Conservation (phyloP, 2,888 invertebrate genomes). For the Cantharis rufa region DNA sequence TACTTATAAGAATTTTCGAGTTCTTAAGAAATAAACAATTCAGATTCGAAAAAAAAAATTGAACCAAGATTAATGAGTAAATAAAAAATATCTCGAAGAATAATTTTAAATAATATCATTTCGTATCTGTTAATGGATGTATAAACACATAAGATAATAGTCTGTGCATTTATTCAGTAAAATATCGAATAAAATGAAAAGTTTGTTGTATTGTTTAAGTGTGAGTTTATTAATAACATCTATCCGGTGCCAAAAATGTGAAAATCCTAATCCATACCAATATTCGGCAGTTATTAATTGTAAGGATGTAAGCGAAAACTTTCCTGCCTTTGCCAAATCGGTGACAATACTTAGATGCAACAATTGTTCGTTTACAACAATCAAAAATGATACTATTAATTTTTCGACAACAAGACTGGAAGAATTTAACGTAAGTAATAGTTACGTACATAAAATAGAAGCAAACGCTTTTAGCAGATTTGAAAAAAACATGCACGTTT, state of each 20-base stretch:
- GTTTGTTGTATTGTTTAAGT: neutral
- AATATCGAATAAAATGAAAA: neutral
- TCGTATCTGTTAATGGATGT: neutral
- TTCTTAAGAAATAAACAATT: neutral
- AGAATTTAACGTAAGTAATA: constrained; percentile 3
- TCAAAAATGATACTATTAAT: neutral
- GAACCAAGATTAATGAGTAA: neutral
- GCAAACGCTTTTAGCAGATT: constrained; percentile 1
- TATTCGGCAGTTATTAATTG: neutral
- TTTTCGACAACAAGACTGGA: neutral
- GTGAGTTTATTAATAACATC: neutral
- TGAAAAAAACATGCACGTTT: neutral
- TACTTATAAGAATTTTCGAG: neutral
- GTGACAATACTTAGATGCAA: neutral
- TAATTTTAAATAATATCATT: neutral
- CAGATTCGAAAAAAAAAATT: neutral
- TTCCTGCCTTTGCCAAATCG: neutral
- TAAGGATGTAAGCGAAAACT: neutral
- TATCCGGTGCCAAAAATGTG: neutral
- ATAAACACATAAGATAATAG: neutral
- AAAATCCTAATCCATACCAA: neutral
- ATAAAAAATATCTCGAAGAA: neutral
- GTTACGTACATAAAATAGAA: constrained; percentile 6
- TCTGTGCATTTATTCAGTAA: neutral
- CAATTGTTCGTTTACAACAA: neutral